phyloP scores from a whole-genome alignment of 2,888 invertebrate species.

The Ellobium chinense region DNA sequence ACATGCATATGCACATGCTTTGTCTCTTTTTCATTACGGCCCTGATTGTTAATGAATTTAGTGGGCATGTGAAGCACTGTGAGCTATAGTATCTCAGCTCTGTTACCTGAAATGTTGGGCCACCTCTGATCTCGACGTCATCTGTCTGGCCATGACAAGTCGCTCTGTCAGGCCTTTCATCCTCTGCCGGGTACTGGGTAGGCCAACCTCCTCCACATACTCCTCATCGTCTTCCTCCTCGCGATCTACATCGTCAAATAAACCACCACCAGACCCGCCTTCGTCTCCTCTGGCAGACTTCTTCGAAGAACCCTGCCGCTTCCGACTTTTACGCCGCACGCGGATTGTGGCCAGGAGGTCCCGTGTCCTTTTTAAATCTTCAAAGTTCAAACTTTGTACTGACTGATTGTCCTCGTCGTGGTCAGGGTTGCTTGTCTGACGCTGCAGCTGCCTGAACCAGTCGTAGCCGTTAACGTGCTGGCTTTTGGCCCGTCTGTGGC shows the following conservation, averaged over 20 bases:
- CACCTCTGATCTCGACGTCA: conserved; percentile 24
- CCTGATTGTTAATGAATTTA: too few relatives aligned
- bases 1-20: too few relatives aligned
- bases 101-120: conserved; percentile 33
- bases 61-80: too few relatives aligned
- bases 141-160: conserved; percentile 32
- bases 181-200: conserved; percentile 36
- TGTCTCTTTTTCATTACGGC: too few relatives aligned
- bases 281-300: too few relatives aligned
- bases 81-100: too few relatives aligned
- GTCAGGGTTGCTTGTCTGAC: not conserved
- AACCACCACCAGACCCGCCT: not conserved
- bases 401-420: not conserved
- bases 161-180: conserved; percentile 34
- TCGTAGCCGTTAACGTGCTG: conserved; percentile 9
- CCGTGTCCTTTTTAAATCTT: conserved; percentile 19
- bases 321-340: conserved; percentile 5
- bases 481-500: conserved; percentile 7
- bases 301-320: not conserved
- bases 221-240: not conserved
- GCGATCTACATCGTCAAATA: not conserved
- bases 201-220: conserved; percentile 35
- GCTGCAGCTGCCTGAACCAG: not conserved
- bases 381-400: conserved; percentile 21
- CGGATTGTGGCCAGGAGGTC: conserved; percentile 35